phyloP scores from a whole-genome alignment of 2,113 vertebrate genomes.

The Phocoena phocoena region DNA sequence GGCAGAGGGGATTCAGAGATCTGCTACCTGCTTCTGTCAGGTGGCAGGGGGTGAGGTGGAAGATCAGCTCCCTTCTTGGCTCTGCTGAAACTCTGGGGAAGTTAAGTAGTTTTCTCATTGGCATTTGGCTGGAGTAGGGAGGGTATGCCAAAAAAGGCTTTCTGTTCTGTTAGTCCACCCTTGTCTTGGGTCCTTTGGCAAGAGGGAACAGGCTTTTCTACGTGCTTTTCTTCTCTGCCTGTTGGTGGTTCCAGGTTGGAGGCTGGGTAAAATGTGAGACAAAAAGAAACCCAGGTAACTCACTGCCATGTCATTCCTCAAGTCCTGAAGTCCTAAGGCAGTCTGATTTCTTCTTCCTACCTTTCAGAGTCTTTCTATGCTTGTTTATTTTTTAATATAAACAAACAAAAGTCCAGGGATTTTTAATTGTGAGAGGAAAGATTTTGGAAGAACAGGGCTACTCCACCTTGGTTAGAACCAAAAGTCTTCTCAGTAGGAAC shows the following conservation, averaged over 20 bases:
- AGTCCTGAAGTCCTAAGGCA: not conserved
- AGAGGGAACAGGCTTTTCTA: not conserved
- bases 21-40: not conserved
- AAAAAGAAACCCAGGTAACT: not conserved
- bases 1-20: not conserved
- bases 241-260: not conserved
- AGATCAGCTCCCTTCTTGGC: not conserved
- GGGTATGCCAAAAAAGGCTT: not conserved
- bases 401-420: not conserved
- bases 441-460: not conserved
- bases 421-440: not conserved
- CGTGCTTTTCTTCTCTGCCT: not conserved
- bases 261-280: not conserved
- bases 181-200: not conserved
- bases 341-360: not conserved
- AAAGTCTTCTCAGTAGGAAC: not conserved
- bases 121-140: not conserved
- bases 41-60: not conserved
- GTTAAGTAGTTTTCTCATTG: not conserved
- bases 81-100: not conserved
- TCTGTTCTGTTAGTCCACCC: not conserved
- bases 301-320: not conserved
- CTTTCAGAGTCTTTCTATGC: not conserved
- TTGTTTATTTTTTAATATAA: not conserved
- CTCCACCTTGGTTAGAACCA: not conserved